Evolutionary conservation across 1,140 invertebrate species (phyloP).

Genomic region (Leptestheria dahalacensis): DNA sequence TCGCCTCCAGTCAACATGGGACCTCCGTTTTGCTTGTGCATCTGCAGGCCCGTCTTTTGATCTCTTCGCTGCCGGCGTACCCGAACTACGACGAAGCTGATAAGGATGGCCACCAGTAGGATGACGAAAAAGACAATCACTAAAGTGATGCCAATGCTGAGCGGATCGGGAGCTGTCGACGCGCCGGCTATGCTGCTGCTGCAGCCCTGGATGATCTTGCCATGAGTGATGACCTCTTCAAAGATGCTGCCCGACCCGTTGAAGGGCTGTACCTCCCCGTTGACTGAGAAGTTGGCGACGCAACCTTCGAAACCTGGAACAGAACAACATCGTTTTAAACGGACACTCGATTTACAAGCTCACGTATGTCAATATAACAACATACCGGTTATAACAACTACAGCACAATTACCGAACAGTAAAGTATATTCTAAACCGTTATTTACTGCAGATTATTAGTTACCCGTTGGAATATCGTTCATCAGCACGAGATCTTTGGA

Average conservation of each 20-base stretch:
- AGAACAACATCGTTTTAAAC: too few relatives aligned
- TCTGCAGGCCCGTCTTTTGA: constrained; percentile 33
- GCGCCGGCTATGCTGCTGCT: constrained; percentile 41
- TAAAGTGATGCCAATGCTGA: constrained; percentile 77
- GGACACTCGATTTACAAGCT: too few relatives aligned
- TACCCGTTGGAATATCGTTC: constrained; percentile 25
- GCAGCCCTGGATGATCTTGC: constrained; percentile 50
- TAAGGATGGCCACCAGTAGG: constrained; percentile 66
- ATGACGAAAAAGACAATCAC: constrained; percentile 89
- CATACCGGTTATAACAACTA: too few relatives aligned
- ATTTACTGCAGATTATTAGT: neutral
- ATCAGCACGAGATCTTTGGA: constrained; percentile 35
- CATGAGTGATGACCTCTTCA: constrained; percentile 44
- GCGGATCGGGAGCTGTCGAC: constrained; percentile 59
- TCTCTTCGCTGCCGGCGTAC: constrained; percentile 68
- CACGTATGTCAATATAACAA: too few relatives aligned
- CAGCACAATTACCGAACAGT: too few relatives aligned
- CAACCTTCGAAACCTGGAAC: constrained; percentile 80
- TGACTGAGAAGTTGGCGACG: constrained; percentile 71
- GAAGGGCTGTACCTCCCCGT: constrained; percentile 74
- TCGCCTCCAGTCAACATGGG: constrained; percentile 18
- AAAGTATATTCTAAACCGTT: neutral
- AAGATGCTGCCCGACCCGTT: constrained; percentile 71
- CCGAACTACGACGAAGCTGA: constrained; percentile 77
- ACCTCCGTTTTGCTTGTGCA: constrained; percentile 39